These are phyloP conservation scores for Antennarius maculatus DNA, from an alignment of 2,797 vertebrate species.

Conservation along the genomic window DNA sequence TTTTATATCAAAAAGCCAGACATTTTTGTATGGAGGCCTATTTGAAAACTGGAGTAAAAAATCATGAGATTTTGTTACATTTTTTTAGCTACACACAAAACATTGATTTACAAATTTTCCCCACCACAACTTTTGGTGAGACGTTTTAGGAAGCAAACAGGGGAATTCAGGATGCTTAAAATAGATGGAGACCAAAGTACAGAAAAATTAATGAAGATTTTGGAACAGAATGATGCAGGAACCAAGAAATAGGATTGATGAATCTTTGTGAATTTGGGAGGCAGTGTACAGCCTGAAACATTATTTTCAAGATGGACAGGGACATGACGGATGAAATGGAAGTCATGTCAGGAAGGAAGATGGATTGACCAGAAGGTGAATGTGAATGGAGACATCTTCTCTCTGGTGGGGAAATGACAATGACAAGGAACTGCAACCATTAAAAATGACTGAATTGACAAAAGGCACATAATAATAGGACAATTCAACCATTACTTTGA, in stretches of 20 bases:
- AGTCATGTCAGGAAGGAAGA: slow-evolving; percentile 4
- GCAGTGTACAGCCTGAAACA: neutral
- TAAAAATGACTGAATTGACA: slow-evolving; percentile 4
- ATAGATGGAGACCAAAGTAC: slow-evolving; percentile 12
- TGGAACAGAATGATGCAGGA: neutral
- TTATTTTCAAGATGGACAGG: slow-evolving; percentile 13
- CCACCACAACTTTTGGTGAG: neutral
- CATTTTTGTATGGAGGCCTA: too few relatives aligned
- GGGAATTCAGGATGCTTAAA: neutral
- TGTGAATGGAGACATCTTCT: slow-evolving; percentile 1
- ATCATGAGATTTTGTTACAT: neutral
- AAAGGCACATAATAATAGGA: slow-evolving; percentile 1
- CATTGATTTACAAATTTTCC: neutral
- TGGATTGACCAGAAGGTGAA: slow-evolving; percentile 1
- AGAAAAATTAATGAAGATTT: slow-evolving; percentile 8
- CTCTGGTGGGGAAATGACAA: neutral
- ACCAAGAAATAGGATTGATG: slow-evolving; percentile 14
- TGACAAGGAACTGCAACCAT: neutral
- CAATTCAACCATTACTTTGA: neutral
- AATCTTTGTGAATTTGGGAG: slow-evolving; percentile 3
- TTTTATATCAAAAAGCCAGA: too few relatives aligned
- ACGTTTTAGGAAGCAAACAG: neutral
- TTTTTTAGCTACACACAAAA: neutral
- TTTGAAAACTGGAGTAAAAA: too few relatives aligned
- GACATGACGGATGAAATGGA: slow-evolving; percentile 7